Evolutionary conservation across 2,797 vertebrate genomes (phyloP).

Genomic region (Scolopax bukidnonensis): DNA sequence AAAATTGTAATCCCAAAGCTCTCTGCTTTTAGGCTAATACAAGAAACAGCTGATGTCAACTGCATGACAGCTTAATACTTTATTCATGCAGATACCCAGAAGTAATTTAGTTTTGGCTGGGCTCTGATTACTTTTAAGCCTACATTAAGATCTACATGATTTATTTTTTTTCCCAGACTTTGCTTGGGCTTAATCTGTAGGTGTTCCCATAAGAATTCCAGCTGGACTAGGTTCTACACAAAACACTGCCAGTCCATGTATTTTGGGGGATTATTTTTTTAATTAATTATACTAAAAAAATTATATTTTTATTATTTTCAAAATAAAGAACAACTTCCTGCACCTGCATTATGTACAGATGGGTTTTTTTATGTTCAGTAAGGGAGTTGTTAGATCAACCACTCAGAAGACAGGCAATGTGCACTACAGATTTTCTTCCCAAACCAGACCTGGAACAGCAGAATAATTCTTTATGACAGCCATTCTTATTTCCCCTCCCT

Average conservation of each 20-base stretch:
- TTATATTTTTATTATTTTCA: too few relatives aligned
- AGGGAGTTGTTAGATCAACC: not conserved
- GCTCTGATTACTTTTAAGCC: not conserved
- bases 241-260: not conserved
- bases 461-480: not conserved
- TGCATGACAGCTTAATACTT: not conserved
- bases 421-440: not conserved
- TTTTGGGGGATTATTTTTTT: not conserved
- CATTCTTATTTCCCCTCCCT: not conserved
- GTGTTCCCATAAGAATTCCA: not conserved
- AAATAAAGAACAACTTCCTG: not conserved
- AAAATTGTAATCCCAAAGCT: not conserved
- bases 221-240: not conserved
- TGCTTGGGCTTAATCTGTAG: not conserved
- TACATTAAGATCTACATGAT: not conserved
- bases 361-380: not conserved
- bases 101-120: not conserved
- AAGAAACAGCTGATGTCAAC: not conserved
- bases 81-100: not conserved
- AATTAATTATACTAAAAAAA: not conserved
- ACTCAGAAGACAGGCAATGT: not conserved
- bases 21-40: not conserved
- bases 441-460: not conserved
- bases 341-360: not conserved
- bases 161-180: not conserved